Conservation (phyloP, 2,888 invertebrate genomes). For the Xylota sylvarum region DNA sequence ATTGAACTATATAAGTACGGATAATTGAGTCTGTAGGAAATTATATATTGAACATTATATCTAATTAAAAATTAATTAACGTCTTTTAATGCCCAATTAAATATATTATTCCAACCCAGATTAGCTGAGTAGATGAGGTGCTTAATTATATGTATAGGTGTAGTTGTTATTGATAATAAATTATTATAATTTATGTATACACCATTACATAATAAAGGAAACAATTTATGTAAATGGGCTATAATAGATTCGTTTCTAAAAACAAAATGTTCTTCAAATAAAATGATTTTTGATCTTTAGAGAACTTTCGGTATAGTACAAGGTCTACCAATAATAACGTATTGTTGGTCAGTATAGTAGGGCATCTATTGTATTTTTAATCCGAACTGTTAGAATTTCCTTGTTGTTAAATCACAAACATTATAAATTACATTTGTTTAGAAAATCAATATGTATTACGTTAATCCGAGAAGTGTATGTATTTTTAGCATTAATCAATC, state of each 20-base stretch:
- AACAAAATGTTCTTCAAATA: neutral
- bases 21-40: neutral
- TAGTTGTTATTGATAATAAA: conserved; percentile 3
- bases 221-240: conserved; percentile 15
- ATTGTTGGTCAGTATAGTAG: neutral
- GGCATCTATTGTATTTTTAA: too few species aligned
- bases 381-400: too few species aligned
- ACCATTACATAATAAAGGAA: conserved; percentile 11
- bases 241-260: neutral
- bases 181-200: neutral
- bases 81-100: neutral
- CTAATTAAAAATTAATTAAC: neutral
- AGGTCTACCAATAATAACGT: neutral
- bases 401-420: too few species aligned
- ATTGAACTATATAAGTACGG: neutral
- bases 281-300: neutral
- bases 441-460: too few species aligned
- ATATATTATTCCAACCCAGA: neutral
- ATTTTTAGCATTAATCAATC: too few species aligned
- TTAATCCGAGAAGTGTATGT: too few species aligned
- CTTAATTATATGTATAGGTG: neutral
- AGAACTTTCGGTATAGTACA: neutral
- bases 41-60: neutral
- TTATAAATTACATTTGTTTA: too few species aligned
- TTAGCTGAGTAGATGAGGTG: neutral